Conservation (phyloP, 2,888 invertebrate species). For the Parapristionchus giblindavisi region DNA sequence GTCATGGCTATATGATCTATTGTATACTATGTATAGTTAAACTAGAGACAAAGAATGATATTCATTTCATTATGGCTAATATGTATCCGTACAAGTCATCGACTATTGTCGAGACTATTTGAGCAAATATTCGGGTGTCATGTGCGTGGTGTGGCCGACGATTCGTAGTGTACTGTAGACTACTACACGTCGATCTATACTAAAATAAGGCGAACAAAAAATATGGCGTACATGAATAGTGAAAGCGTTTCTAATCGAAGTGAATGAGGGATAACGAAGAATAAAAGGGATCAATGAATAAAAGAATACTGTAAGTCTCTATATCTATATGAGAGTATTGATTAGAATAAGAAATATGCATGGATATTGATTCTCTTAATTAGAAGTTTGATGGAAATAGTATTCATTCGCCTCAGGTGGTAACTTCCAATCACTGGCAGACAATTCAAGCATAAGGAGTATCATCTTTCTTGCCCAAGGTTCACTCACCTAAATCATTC, state of each 20-base stretch:
- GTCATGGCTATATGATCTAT: conserved; percentile 26
- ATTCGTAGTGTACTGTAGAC: neutral
- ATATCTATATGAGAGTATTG: neutral
- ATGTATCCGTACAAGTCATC: conserved; percentile 19
- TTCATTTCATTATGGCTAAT: neutral
- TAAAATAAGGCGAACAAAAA: neutral
- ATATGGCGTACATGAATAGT: neutral
- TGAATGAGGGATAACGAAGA: no score
- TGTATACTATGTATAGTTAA: no score
- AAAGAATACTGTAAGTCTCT: no score
- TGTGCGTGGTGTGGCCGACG: neutral
- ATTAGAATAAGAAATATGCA: neutral
- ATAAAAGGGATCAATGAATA: no score
- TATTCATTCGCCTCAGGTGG: conserved; percentile 68
- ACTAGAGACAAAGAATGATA: no score
- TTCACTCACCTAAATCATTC: conserved; percentile 49
- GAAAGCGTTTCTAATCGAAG: neutral
- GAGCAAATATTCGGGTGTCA: conserved; percentile 30
- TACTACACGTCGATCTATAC: no score
- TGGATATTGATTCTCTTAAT: conserved; percentile 20
- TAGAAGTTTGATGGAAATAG: conserved; percentile 60
- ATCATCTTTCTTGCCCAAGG: conserved; percentile 70
- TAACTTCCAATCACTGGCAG: conserved; percentile 66
- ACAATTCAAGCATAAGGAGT: conserved; percentile 65
- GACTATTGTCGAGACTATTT: conserved; percentile 14